Conservation (phyloP, 2,797 vertebrate species). For the Smutsia temminckii region DNA sequence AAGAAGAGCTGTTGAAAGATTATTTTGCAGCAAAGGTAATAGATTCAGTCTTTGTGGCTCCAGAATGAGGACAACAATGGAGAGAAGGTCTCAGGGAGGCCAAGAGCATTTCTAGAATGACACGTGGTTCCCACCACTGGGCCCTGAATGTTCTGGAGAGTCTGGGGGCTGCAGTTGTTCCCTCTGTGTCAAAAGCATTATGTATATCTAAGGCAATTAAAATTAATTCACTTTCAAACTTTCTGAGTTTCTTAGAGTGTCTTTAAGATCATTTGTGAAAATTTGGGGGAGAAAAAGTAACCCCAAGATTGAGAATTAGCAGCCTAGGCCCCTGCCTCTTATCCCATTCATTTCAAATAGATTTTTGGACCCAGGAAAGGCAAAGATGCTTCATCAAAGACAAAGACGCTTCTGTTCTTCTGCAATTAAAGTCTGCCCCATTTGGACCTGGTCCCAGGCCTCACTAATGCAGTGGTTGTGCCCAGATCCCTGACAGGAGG, state of each 20-base stretch:
- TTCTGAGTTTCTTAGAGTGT: not conserved
- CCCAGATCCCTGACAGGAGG: not conserved
- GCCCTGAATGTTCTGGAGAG: not conserved
- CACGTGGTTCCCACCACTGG: accelerated
- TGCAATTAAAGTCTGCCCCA: not conserved
- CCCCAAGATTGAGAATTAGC: not conserved
- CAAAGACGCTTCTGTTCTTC: conserved; percentile 60
- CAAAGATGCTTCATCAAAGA: conserved; percentile 6
- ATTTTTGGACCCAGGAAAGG: not conserved
- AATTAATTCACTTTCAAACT: not conserved
- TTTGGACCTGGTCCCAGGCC: not conserved
- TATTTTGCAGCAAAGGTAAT: not conserved
- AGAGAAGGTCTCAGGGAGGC: not conserved
- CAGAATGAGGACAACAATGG: not conserved
- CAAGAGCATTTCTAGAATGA: not conserved
- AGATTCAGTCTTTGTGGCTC: not conserved
- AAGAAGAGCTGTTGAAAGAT: not conserved
- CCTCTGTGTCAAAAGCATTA: not conserved
- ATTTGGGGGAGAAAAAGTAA: not conserved
- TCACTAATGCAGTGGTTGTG: not conserved
- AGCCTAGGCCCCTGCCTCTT: not conserved
- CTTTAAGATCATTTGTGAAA: not conserved
- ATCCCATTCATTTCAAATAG: not conserved
- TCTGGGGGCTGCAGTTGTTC: not conserved
- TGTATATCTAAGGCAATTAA: not conserved